Base-by-base conservation (phyloP, 2,797 vertebrate genomes). In the Strix occidentalis region DNA sequence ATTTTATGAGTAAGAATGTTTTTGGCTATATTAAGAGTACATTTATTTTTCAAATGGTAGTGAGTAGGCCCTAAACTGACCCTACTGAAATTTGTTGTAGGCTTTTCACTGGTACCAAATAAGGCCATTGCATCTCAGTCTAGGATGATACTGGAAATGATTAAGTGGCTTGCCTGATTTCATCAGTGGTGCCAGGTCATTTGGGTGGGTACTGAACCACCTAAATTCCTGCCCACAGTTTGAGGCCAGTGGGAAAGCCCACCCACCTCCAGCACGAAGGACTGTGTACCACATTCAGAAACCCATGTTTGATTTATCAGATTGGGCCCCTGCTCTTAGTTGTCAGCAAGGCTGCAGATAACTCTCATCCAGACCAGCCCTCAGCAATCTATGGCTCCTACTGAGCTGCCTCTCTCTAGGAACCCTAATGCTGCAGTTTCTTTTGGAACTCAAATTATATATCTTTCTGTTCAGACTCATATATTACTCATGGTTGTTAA, bases 1-100 rank as follows among this genome's bases (percentile, higher is more conserved):
- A 18, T 99, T 99, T 98, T 99, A 99, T 97, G 99, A 99, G 99
- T 99, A 98, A 99, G 99, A 98, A 74, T 81, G 51, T 97, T 96
- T 94, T 88, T 92, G 86, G 94, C 78, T 97, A n/a, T 97, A 87
- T 97, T 97, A 96, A 96, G 94, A 83, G 0, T 96, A 87, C 75
- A 20, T 96, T 95, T 96, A 60, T 94, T 92, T 97, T 94, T 84
- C 80, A 53, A 66, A 66, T 10, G 87, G 80, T 89, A 92, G 87
- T 13, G 70, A 84, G 48, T 76, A 79, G 95, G 93, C 58, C 39
- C 84, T 64, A 58, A 93, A 48, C 43, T 82, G 77, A 81, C 69
- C 76, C 84, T 88, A 3, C 77, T 94, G 79, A 60, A 63, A 29
- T 97, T 80, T 84, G 72, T 76, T 63, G 41, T 70, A 93, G 92